Percentiles rank a stretch among this genome's conserved stretches.
These are phyloP conservation scores for Nephotettix cincticeps DNA, from an alignment of 1,140 invertebrate species.

Conservation along the genomic window DNA sequence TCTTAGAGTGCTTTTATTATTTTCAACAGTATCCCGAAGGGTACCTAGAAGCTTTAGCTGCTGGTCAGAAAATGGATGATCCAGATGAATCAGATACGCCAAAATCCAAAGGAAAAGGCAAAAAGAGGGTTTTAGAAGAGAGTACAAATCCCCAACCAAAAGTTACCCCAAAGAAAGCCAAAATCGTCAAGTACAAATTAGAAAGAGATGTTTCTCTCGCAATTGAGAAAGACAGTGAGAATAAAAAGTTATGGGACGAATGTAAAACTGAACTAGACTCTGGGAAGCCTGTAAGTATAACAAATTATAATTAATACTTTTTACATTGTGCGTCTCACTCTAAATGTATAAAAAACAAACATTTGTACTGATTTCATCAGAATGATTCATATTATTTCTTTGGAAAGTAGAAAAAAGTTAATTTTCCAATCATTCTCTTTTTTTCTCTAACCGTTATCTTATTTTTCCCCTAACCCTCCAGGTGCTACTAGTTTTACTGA, in stretches of 20 bases:
- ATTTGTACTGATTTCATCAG: too few species aligned
- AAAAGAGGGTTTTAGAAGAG: constrained; percentile 33
- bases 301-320: too few species aligned
- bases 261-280: constrained; percentile 50
- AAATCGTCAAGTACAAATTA: constrained; percentile 51
- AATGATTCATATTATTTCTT: too few species aligned
- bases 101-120: constrained; percentile 34
- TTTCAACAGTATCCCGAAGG: constrained; percentile 68
- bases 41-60: constrained; percentile 65
- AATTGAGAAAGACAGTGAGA: constrained; percentile 60
- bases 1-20: too few species aligned
- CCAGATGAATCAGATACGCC: constrained; percentile 34
- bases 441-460: too few species aligned
- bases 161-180: constrained; percentile 48
- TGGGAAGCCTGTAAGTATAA: constrained; percentile 53
- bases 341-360: too few species aligned
- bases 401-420: too few species aligned
- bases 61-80: constrained; percentile 40
- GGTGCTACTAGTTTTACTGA: too few species aligned
- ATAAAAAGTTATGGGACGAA: constrained; percentile 68
- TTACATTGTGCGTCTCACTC: too few species aligned
- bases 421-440: too few species aligned
- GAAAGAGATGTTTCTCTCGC: constrained; percentile 51
- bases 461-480: too few species aligned
- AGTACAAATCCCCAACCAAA: constrained; percentile 34